Evolutionary conservation across 2,113 vertebrate species (phyloP).

Genomic region (Stomatorhinus ivindoensis): DNA sequence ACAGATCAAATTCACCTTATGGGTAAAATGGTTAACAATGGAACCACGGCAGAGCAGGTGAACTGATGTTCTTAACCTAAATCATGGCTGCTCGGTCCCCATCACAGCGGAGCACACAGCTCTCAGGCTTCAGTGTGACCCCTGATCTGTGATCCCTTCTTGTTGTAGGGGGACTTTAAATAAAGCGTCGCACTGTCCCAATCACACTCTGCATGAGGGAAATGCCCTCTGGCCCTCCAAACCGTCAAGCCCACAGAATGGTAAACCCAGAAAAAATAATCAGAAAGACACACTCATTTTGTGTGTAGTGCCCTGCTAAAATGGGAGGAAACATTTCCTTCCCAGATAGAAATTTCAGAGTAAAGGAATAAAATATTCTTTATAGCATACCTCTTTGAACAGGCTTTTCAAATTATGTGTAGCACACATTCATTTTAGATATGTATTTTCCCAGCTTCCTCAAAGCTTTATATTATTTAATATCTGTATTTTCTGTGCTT

Average conservation of each 20-base stretch:
- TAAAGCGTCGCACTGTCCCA: neutral
- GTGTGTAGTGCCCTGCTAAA: neutral
- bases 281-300: neutral
- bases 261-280: neutral
- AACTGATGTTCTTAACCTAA: neutral
- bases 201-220: neutral
- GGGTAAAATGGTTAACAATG: neutral
- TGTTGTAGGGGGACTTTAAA: neutral
- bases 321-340: neutral
- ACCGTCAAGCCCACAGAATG: neutral
- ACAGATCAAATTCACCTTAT: conserved; percentile 4
- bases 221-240: neutral
- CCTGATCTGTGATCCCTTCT: neutral
- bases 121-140: neutral
- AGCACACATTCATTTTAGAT: neutral
- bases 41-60: neutral
- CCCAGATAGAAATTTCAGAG: neutral
- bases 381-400: neutral
- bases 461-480: neutral
- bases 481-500: neutral
- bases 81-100: neutral
- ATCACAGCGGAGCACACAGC: neutral
- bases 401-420: neutral
- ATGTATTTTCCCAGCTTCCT: neutral
- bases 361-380: neutral